These are phyloP conservation scores for Cichlasoma orientale DNA, from an alignment of 2,797 vertebrate species.

Conservation along the genomic window DNA sequence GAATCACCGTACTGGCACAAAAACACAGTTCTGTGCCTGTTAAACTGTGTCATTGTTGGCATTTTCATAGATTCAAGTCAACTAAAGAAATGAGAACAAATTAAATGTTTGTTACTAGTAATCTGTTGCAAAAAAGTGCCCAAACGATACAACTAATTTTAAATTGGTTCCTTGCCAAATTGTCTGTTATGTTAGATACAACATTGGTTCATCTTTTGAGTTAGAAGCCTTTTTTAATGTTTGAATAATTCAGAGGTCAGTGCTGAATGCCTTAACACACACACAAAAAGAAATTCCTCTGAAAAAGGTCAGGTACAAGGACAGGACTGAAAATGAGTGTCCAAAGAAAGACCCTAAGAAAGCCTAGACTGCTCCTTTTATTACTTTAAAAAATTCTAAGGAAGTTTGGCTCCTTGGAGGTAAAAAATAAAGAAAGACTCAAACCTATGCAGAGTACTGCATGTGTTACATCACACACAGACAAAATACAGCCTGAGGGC, in stretches of 20 bases:
- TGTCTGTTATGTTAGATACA: not conserved
- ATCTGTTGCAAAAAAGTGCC: not conserved
- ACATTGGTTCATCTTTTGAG: not conserved
- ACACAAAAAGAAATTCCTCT: not conserved
- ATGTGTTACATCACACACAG: not conserved
- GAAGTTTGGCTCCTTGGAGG: not conserved
- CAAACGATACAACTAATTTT: not conserved
- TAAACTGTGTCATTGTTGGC: not conserved
- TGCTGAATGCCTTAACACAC: not conserved
- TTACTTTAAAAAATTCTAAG: not conserved
- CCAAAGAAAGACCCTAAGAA: not conserved
- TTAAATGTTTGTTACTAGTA: not conserved
- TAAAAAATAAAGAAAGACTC: not conserved
- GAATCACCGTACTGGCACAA: not conserved
- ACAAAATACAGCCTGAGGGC: not conserved
- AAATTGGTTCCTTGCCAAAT: not conserved
- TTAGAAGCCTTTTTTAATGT: not conserved
- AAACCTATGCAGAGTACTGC: not conserved
- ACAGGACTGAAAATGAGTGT: not conserved
- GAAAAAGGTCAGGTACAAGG: not conserved
- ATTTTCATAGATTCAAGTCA: not conserved
- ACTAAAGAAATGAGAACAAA: not conserved
- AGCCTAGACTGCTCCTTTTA: not conserved
- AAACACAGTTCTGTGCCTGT: not conserved
- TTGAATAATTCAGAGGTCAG: not conserved